Evolutionary conservation across 2,888 invertebrate species (phyloP), one percentile per base, ranked within the genome.

Genomic region (Lasius platythorax): DNA sequence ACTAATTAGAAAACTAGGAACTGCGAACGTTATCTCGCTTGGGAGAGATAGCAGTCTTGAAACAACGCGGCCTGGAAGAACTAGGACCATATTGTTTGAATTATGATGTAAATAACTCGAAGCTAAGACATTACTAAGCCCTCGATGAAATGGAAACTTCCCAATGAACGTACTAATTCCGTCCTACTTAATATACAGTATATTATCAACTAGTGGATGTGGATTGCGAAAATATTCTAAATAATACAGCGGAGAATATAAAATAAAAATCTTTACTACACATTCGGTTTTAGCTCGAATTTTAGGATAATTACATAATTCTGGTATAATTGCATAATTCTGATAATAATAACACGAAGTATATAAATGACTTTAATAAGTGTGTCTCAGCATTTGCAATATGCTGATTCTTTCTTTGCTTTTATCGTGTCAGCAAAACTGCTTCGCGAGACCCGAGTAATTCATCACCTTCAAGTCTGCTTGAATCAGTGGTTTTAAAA

Each of bases 1-100:
- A 43, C 82, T 84, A 85, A 88, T 87, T 85, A 75, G 79, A 82
- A 84, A 88, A 76, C 76, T 72, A 58, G 70, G 64, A 86, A 88
- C 72, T 82, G 66, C 79, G 61, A 79, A 70, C 61, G 79, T 83
- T 70, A 63, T 83, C 63, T 78, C 56, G 63, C 67, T 37, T 28
- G 63, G 53, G 70, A 75, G 61, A 81, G 66, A 83, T 82, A 87
- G 75, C 43, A 23, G 79, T 58, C 74, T 63, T 61, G 76, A 33
- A 84, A 64, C 40, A 72, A 58, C 61, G 28, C 78, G 67, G 12
- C 53, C 40, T 50, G 75, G 64, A 66, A 74, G 64, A 73, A 76
- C 37, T 68, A 78, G 83, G 28, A 84, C 74, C 66, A 66, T 53
- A 73, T 63, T 85, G 85, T 74, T 85, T 85, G 81, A 87, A 87